Conservation (phyloP, 2,888 invertebrate species). For the Epicampocera succincta region DNA sequence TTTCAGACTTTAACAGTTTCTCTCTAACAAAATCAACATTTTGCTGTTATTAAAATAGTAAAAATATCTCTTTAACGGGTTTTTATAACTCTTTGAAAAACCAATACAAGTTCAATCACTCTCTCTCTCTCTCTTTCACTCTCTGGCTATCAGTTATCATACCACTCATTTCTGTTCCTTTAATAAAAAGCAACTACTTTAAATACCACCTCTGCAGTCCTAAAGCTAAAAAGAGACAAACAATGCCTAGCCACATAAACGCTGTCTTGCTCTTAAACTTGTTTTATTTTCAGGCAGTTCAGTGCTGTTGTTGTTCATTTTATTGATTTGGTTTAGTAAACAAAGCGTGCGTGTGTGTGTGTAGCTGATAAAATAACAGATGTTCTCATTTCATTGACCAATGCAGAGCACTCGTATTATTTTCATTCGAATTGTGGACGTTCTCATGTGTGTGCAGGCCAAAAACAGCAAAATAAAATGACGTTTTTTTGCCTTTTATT, state of each 20-base stretch:
- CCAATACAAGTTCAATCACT: no score
- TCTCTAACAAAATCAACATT: no score
- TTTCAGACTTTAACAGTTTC: no score
- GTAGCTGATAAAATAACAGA: conserved; percentile 42
- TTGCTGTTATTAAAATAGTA: no score
- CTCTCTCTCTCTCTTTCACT: no score
- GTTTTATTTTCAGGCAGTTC: conserved; percentile 13
- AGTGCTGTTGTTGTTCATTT: conserved; percentile 20
- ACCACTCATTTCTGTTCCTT: no score
- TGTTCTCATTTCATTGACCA: conserved; percentile 80
- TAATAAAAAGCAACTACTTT: no score
- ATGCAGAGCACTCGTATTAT: conserved; percentile 76
- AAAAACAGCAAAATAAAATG: conserved; percentile 60
- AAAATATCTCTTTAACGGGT: no score
- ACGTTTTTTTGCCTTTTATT: conserved; percentile 49
- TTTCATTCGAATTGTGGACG: not conserved
- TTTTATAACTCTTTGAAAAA: no score
- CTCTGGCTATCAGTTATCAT: no score
- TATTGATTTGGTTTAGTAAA: conserved; percentile 25
- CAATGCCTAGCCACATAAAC: no score
- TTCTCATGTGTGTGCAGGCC: conserved; percentile 4
- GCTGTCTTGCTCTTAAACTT: conserved; percentile 15
- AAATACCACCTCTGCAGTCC: not conserved
- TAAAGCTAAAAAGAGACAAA: conserved; percentile 34
- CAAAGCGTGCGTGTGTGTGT: conserved; percentile 35